Conservation (phyloP, 1,140 invertebrate species). For the Camponotus floridanus region DNA sequence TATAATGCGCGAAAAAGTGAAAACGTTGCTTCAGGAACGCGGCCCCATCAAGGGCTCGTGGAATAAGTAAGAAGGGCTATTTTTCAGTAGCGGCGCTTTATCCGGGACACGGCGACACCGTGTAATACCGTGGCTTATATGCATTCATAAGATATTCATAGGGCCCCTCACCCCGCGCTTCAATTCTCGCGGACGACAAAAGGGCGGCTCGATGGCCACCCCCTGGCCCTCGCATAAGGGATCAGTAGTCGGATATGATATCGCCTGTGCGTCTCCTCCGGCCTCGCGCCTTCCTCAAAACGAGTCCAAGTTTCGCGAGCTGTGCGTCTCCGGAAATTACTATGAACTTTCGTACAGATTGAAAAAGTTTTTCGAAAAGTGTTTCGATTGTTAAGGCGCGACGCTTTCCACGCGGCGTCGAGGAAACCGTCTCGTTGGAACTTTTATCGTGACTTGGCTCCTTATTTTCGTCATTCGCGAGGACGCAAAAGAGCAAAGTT, state of each 20-base stretch:
- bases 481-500: conserved; percentile 23
- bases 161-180: conserved; percentile 60
- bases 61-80: conserved; percentile 65
- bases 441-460: conserved; percentile 28
- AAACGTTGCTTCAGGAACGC: conserved; percentile 65
- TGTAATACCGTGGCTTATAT: conserved; percentile 79
- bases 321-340: conserved; percentile 50
- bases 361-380: conserved; percentile 61
- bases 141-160: conserved; percentile 83
- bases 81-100: conserved; percentile 71
- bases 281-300: conserved; percentile 9
- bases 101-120: conserved; percentile 72
- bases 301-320: conserved; percentile 20
- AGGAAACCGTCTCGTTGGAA: conserved; percentile 32
- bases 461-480: neutral
- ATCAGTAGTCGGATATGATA: conserved; percentile 26
- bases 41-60: conserved; percentile 63
- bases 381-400: conserved; percentile 28
- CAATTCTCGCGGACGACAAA: conserved; percentile 69
- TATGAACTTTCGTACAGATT: conserved; percentile 52
- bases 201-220: conserved; percentile 62
- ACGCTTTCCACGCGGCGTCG: neutral
- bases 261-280: neutral
- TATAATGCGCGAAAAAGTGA: conserved; percentile 71
- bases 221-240: conserved; percentile 65